Base-by-base conservation (phyloP, 1,140 invertebrate species). In the Cydia pomonella region DNA sequence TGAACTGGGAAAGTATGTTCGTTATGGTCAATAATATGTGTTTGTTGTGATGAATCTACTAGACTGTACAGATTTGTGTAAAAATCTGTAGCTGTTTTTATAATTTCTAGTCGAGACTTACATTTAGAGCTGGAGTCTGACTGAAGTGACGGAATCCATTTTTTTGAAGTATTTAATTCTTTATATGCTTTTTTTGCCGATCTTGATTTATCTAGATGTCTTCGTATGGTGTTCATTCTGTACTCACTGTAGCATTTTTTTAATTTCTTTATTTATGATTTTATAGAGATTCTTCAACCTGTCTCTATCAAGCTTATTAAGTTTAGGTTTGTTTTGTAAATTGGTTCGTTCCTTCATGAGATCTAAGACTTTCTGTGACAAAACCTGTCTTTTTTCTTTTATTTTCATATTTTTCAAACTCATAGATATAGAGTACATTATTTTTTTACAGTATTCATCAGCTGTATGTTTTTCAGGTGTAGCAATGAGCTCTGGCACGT, bases 341-440 rank as follows among this genome's bases (percentile, higher is more conserved):
- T 77, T 9, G 3, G 38, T 81, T 76, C 79, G 77, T 80, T 82
- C 69, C 73, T 79, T 83, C 79, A 83, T 83, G 9, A 80, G 77
- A 12, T 83, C 18, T 66, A 80, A 73, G 23, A 74, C 77, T 78
- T 77, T 72, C 10, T 53, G 73, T 10, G 80, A 82, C 64, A 85
- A 21, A 7, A 82, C 81, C 47, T 73, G 80, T 7, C 29, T 44
- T n/a, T 78, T 83, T 27, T 74, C 10, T 59, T n/a, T 62, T 72
- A 10, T 13, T 77, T 81, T 81, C 47, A 73, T 79, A 21, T 69
- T 73, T 80, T 79, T 82, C 77, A 83, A 10, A 25, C 81, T 82
- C 62, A 13, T n/a, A 6, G 33, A 6, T 10, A 81, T 80, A 50
- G 16, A 79, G 25, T 76, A 1, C 2, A 63, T 33, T 16, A 84